A percentile compares a stretch with the other conserved stretches of the same genome.
phyloP scores from a whole-genome alignment of 53 echinoderm and acorn worm species.

The Paelopatides confundens region DNA sequence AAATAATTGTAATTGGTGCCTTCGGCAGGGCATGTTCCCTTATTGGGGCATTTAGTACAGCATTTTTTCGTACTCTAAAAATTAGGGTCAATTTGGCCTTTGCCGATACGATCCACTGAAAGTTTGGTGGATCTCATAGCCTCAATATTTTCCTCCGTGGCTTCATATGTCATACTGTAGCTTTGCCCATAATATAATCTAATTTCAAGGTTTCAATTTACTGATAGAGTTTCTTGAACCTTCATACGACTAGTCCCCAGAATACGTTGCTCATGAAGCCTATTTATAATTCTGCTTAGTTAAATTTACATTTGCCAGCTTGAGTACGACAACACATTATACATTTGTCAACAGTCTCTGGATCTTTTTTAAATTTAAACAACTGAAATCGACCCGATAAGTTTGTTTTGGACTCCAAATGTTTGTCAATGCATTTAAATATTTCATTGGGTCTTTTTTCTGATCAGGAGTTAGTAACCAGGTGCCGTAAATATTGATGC shows the following conservation, averaged over 20 bases:
- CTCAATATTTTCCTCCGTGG: conserved; percentile 48
- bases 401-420: conserved; percentile 73
- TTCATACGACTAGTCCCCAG: no score
- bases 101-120: background rate
- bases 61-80: no score
- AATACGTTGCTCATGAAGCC: conserved; percentile 59
- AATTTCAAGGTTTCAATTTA: conserved; percentile 60
- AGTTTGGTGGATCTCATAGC: background rate
- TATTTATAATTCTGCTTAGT: conserved; percentile 26
- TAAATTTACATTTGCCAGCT: conserved; percentile 66
- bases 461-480: conserved; percentile 54
- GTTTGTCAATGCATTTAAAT: conserved; percentile 48
- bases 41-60: conserved; percentile 15
- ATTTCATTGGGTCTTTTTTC: conserved; percentile 48
- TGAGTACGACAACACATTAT: conserved; percentile 44
- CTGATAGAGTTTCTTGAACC: no score
- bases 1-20: conserved; percentile 25
- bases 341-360: conserved; percentile 62
- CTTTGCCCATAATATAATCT: conserved; percentile 51
- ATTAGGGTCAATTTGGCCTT: no score
- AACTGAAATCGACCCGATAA: conserved; percentile 60
- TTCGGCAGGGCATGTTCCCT: conserved; percentile 11
- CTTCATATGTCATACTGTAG: conserved; percentile 65
- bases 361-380: conserved; percentile 40
- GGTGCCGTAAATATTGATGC: conserved; percentile 64